Evolutionary conservation across 2,113 vertebrate genomes (phyloP).

Genomic region (Oryctolagus cuniculus): mOryCun1.1 NC_091441.1:109873501-109874000

Average conservation of each 20-base stretch:
- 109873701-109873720: background rate
- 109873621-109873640: background rate
- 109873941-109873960: background rate
- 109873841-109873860: constrained; percentile 82
- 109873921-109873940: constrained; percentile 30
- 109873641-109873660: background rate
- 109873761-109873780: constrained; percentile 47
- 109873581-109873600: background rate
- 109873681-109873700: background rate
- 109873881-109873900: constrained; percentile 69
- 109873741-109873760: background rate
- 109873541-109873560: background rate
- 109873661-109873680: background rate
- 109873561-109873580: background rate
- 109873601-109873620: background rate
- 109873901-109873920: constrained; percentile 69
- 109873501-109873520: background rate
- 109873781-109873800: constrained; percentile 46
- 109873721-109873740: background rate
- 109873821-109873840: constrained; percentile 81
- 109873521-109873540: background rate
- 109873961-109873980: constrained; percentile 20
- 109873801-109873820: constrained; percentile 69
- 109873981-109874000: background rate
- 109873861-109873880: constrained; percentile 75